These are phyloP conservation scores for Cyprinodon diabolis DNA, from an alignment of 2,797 vertebrate species.

Conservation along the genomic window DNA sequence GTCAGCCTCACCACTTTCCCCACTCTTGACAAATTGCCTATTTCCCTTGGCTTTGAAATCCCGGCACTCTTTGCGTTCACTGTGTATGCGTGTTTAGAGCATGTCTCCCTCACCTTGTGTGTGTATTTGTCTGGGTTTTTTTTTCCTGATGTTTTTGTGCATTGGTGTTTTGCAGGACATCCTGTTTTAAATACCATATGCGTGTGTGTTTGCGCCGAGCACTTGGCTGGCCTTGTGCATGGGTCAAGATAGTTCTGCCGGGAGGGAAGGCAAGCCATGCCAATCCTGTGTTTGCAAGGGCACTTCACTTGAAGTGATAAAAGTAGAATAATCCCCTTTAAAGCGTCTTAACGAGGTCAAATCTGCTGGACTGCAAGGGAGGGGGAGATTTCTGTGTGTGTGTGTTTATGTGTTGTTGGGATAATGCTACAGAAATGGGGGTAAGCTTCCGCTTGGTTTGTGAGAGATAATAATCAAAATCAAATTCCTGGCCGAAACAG, in stretches of 20 bases:
- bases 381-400: slow-evolving; percentile 6
- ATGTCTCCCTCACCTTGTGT: slow-evolving; percentile 37
- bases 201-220: slow-evolving; percentile 59
- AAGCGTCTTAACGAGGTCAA: slow-evolving; percentile 81
- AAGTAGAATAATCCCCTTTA: slow-evolving; percentile 81
- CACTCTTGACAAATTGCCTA: slow-evolving; percentile 78
- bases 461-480: slow-evolving; percentile 83
- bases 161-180: slow-evolving; percentile 35
- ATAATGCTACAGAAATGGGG: slow-evolving; percentile 70
- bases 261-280: slow-evolving; percentile 48
- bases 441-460: slow-evolving; percentile 74
- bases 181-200: slow-evolving; percentile 50
- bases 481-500: slow-evolving; percentile 81
- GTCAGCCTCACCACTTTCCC: slow-evolving; percentile 68
- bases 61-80: slow-evolving; percentile 45
- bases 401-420: slow-evolving; percentile 52
- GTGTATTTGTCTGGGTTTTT: background rate
- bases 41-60: slow-evolving; percentile 74
- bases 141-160: slow-evolving; percentile 28
- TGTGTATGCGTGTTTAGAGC: slow-evolving; percentile 27
- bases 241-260: slow-evolving; percentile 64
- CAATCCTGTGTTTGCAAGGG: slow-evolving; percentile 76
- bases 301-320: slow-evolving; percentile 80
- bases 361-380: slow-evolving; percentile 65
- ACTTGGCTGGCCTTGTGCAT: slow-evolving; percentile 52